Conservation (phyloP, 2,797 vertebrate species). For the Meriones psammophilus region DNA sequence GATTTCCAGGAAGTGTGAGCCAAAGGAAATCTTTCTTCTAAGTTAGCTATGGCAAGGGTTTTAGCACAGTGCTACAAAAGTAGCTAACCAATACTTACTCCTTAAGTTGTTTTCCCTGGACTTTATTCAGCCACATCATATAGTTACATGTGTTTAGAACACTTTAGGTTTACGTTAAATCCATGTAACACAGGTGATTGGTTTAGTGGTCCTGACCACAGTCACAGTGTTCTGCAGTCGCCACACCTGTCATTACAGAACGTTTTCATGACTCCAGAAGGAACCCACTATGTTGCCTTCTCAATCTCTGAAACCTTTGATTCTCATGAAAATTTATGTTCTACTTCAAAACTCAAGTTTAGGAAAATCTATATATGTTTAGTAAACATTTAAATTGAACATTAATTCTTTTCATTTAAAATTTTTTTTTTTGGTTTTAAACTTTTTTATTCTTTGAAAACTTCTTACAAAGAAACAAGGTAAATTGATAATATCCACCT, state of each 20-base stretch:
- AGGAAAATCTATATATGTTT: conserved; percentile 2
- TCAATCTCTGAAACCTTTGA: neutral
- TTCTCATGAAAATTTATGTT: conserved; percentile 43
- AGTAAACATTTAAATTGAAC: neutral
- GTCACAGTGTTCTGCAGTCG: neutral
- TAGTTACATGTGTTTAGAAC: neutral
- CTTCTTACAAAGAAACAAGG: neutral
- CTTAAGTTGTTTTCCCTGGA: conserved; percentile 2
- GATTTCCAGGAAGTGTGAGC: neutral
- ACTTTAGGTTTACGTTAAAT: neutral
- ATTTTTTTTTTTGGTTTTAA: neutral
- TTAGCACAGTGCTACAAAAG: neutral
- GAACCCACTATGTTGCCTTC: neutral
- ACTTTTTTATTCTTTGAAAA: neutral
- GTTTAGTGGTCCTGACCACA: neutral
- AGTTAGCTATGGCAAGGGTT: neutral
- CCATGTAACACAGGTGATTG: neutral
- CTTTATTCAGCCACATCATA: conserved; percentile 18
- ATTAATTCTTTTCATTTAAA: neutral
- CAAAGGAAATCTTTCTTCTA: neutral
- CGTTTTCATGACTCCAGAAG: neutral
- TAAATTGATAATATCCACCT: neutral
- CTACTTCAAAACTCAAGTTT: neutral
- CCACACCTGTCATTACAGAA: neutral
- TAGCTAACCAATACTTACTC: neutral